Evolutionary conservation across 2,113 vertebrate genomes (phyloP).

Genomic region (Brachyistius frenatus): DNA sequence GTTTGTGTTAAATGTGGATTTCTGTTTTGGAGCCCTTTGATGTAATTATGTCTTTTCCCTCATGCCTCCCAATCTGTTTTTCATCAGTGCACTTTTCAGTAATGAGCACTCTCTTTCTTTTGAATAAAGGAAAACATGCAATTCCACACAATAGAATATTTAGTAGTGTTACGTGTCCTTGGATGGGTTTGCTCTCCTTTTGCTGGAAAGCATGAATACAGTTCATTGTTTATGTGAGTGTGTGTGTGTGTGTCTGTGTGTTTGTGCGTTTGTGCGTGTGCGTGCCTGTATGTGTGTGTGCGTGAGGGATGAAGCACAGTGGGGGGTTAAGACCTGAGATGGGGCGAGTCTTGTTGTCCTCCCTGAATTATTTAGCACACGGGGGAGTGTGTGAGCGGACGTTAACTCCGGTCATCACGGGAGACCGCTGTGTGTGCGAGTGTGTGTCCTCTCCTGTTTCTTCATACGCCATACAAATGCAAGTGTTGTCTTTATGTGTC

Average conservation of each 20-base stretch:
- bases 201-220: conserved; percentile 44
- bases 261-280: not conserved
- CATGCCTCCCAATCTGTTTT: conserved; percentile 66
- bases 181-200: conserved; percentile 52
- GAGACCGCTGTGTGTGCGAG: conserved; percentile 23
- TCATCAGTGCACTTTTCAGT: conserved; percentile 74
- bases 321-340: conserved; percentile 73
- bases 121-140: conserved; percentile 67
- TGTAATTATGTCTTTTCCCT: conserved; percentile 73
- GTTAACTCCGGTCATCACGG: conserved; percentile 41
- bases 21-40: conserved; percentile 65
- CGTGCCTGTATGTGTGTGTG: conserved; percentile 19
- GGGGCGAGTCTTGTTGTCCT: conserved; percentile 73
- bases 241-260: conserved; percentile 19
- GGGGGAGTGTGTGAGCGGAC: conserved; percentile 45
- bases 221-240: not conserved
- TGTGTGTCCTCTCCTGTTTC: not conserved
- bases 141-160: conserved; percentile 75
- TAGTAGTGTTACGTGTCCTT: conserved; percentile 68
- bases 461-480: not conserved
- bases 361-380: conserved; percentile 77
- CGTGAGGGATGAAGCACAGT: conserved; percentile 48
- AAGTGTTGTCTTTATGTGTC: conserved; percentile 6
- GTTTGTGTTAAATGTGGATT: conserved; percentile 37
- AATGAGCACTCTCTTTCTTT: conserved; percentile 68